Conservation (phyloP, 2,113 vertebrate genomes). For the Hymenochirus boettgeri region DNA sequence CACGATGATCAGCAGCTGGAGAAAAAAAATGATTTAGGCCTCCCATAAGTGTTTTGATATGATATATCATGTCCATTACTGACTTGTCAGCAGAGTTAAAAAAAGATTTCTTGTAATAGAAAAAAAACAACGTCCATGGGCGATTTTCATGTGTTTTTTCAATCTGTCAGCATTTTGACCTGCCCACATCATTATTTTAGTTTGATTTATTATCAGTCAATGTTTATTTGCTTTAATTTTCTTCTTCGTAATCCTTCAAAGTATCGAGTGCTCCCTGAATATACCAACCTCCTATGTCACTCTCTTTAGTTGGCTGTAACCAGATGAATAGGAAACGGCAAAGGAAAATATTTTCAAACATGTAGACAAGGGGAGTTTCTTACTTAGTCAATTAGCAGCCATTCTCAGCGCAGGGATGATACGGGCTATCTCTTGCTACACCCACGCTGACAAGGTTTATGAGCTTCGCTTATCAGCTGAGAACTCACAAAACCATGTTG, state of each 20-base stretch:
- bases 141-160: slow-evolving; percentile 46
- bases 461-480: slow-evolving; percentile 43
- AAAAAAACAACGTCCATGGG: slow-evolving; percentile 51
- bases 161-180: slow-evolving; percentile 23
- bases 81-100: slow-evolving; percentile 52
- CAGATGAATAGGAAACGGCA: slow-evolving; percentile 25
- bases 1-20: slow-evolving; percentile 42
- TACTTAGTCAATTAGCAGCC: slow-evolving; percentile 41
- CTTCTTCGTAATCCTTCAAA: slow-evolving; percentile 36
- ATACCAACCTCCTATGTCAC: slow-evolving; percentile 39
- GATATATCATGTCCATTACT: slow-evolving; percentile 55
- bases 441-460: slow-evolving; percentile 38
- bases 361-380: slow-evolving; percentile 21
- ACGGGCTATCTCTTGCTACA: slow-evolving; percentile 42
- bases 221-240: not conserved
- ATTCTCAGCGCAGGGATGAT: slow-evolving; percentile 23
- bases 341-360: slow-evolving; percentile 45
- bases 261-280: slow-evolving; percentile 20
- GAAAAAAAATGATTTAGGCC: slow-evolving; percentile 64
- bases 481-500: slow-evolving; percentile 40
- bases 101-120: slow-evolving; percentile 53
- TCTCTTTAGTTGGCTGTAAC: slow-evolving; percentile 44
- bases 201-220: not conserved
- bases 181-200: slow-evolving; percentile 24
- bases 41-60: slow-evolving; percentile 55